phyloP scores from a whole-genome alignment of 2,113 vertebrate species.

The Anhinga rufa region DNA sequence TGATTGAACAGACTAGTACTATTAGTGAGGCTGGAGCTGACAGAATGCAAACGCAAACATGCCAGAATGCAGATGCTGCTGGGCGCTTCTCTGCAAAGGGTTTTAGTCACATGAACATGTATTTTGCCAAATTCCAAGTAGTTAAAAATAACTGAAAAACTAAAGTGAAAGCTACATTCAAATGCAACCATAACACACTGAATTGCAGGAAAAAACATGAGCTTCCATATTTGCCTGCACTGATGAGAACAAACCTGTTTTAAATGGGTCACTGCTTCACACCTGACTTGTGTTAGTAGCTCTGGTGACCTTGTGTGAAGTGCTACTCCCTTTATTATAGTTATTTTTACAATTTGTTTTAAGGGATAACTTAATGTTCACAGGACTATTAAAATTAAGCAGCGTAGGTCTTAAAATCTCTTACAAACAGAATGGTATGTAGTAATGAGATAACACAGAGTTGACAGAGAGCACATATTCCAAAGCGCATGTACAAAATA shows the following conservation, averaged over 20 bases:
- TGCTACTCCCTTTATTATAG: not conserved
- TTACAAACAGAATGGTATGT: not conserved
- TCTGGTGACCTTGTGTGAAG: not conserved
- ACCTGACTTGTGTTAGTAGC: too few relatives aligned
- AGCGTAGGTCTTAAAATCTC: not conserved
- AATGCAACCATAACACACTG: not conserved
- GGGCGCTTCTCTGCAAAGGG: not conserved
- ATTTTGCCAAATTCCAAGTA: slow-evolving; percentile 30
- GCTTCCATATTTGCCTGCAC: not conserved
- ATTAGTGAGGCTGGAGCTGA: not conserved
- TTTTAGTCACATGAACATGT: not conserved
- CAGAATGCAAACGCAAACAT: slow-evolving; percentile 1
- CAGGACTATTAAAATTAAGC: not conserved
- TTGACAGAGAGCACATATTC: slow-evolving; percentile 20
- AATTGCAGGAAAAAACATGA: not conserved
- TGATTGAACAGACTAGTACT: not conserved
- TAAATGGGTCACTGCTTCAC: not conserved
- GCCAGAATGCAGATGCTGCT: not conserved
- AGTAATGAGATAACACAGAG: not conserved
- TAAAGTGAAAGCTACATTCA: not conserved
- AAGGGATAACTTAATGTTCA: not conserved
- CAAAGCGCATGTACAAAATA: slow-evolving; percentile 37
- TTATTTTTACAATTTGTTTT: not conserved
- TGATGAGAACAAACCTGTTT: not conserved
- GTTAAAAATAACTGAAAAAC: slow-evolving; percentile 11